phyloP scores from a whole-genome alignment of 2,888 invertebrate genomes.

The Exocentrus adspersus region DNA sequence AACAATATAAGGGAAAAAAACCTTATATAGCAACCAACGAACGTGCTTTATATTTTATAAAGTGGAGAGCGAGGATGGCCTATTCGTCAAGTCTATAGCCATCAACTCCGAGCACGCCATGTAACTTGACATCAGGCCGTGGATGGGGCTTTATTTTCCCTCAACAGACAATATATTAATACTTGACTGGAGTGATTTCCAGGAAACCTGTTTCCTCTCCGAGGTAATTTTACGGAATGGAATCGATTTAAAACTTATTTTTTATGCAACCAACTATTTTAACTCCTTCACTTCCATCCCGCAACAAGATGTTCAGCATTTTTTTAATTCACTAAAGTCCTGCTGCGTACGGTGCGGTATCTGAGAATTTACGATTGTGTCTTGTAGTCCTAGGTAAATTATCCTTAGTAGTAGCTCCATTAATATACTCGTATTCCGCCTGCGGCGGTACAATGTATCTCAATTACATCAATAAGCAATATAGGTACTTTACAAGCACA shows the following conservation, averaged over 20 bases:
- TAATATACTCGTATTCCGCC: too few species aligned
- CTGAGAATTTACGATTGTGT: too few species aligned
- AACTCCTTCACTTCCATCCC: too few species aligned
- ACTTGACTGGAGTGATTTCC: conserved; percentile 14
- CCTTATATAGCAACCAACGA: background rate
- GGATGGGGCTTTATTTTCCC: conserved; percentile 20
- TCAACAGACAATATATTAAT: conserved; percentile 17
- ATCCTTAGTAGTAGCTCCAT: too few species aligned
- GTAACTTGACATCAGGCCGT: conserved; percentile 5
- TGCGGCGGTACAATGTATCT: background rate
- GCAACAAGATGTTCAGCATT: too few species aligned
- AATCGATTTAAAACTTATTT: too few species aligned
- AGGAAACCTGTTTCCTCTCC: too few species aligned
- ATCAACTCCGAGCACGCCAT: conserved; percentile 8
- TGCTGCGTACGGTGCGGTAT: too few species aligned
- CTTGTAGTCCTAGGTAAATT: too few species aligned
- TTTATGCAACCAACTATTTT: too few species aligned
- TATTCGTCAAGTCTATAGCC: conserved; percentile 17
- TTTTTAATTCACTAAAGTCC: too few species aligned
- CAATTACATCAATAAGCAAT: background rate
- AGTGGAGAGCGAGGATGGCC: conserved; percentile 17
- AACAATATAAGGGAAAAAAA: background rate
- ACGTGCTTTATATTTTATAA: conserved; percentile 16
- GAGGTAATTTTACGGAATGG: too few species aligned
- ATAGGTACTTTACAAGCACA: background rate